Evolutionary conservation across 2,797 vertebrate genomes (phyloP).

Genomic region (Platyrinchus mystaceus): DNA sequence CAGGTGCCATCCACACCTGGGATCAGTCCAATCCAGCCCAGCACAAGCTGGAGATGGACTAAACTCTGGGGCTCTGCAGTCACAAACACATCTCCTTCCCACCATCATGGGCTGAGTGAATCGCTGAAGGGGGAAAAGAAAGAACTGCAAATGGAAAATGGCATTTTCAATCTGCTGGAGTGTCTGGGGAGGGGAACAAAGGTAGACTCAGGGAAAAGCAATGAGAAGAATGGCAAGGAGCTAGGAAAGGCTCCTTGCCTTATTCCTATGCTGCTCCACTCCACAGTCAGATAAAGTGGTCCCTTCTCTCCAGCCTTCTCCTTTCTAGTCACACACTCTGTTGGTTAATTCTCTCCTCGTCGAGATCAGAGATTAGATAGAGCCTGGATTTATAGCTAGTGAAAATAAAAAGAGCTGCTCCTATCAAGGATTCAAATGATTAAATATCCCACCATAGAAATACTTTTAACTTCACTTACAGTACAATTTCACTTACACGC

Average conservation of each 20-base stretch:
- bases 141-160: constrained; percentile 9
- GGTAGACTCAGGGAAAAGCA: background rate
- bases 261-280: constrained; percentile 55
- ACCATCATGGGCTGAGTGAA: background rate
- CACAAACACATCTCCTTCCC: background rate
- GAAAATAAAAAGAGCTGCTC: constrained; percentile 74
- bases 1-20: background rate
- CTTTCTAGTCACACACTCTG: constrained; percentile 74
- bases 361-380: constrained; percentile 80
- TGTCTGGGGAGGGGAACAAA: background rate
- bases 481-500: constrained; percentile 64
- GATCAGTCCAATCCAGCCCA: background rate
- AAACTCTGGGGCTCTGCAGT: background rate
- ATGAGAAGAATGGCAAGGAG: constrained; percentile 12
- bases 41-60: background rate
- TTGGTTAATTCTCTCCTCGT: constrained; percentile 77
- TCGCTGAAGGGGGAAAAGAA: background rate
- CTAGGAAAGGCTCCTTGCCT: background rate
- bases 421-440: constrained; percentile 81
- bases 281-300: constrained; percentile 59
- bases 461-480: constrained; percentile 71
- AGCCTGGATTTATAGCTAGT: constrained; percentile 77
- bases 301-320: constrained; percentile 65
- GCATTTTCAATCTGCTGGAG: constrained; percentile 29
- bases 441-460: constrained; percentile 76